Evolutionary conservation across 2,888 invertebrate species (phyloP), one percentile per base, ranked within the genome.

Genomic region (Oasisia sp.): DNA sequence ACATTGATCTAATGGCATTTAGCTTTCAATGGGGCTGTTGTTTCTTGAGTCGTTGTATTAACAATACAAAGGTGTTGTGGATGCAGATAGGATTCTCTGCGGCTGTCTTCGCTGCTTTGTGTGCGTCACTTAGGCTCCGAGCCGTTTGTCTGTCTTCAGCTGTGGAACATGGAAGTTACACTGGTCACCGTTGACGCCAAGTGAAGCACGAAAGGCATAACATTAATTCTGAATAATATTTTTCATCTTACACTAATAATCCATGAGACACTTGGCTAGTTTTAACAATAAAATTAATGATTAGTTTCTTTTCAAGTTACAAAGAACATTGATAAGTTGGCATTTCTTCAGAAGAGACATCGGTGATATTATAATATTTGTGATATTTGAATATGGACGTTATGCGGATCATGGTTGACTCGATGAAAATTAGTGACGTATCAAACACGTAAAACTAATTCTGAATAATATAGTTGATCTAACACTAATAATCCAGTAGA

Each of bases 1-100:
- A 74, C 74, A 74, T 74, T 74, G 74, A 74, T 74, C 74, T 74
- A 74, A n/a, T 74, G 74, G 74, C 74, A 27, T 74, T 74, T 74
- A 74, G 74, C 27, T 14, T 74, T 74, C 74, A 74, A 74, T 74
- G 74, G 74, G 27, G 74, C 74, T 27, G 74, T 74, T 74, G 74
- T 74, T 74, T 74, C 74, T 74, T n/a, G 74, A 74, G 74, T 74
- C n/a, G 74, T 19, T n/a, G n/a, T 74, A 74, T 27, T 74, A 74
- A 74, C 74, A 74, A 74, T 74, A 74, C 74, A 19, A 74, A 74
- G 74, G 74, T 74, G 74, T 74, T 27, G 74, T 74, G 7, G 50
- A 27, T 27, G 27, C n/a, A 74, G 74, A 74, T 19, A 74, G 74
- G 7, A n/a, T 27, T 74, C 74, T 74, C 27, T n/a, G 19, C n/a